Base-by-base conservation (phyloP, 1,140 invertebrate genomes). In the Nylanderia fulva region DNA sequence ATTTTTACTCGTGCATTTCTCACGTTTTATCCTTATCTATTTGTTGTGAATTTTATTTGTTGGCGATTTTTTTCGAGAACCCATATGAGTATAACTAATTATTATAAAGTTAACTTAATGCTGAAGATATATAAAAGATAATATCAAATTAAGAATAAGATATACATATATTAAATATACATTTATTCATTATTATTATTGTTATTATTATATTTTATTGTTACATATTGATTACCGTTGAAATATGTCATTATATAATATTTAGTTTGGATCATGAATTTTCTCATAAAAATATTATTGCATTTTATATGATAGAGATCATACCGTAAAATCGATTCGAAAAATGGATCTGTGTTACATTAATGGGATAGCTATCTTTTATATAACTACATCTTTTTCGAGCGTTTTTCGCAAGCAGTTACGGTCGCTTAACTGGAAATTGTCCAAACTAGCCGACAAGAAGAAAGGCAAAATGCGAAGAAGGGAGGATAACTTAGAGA, bases 361-460 rank as follows among this genome's bases (percentile, higher is more conserved):
- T 76, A 84, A 74, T 64, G 24, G 74, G 33, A 42, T 72, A 63
- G n/a, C n/a, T n/a, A n/a, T n/a, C n/a, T n/a, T 75, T 72, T 72
- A 82, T 52, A 27, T 82, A 56, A 80, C 48, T 80, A 42, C n/a
- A 79, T 18, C 54, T 76, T 58, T 84, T 76, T 39, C 6, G 27
- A 58, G 52, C n/a, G 39, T 69, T 80, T 69, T 54, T 69, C 54
- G 36, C 54, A 4, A 66, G 15, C 36, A 36, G 77, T 80, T 75
- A 74, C 71, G 80, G 75, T 85, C 56, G 56, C 72, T 89, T 69
- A 42, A 48, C 85, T 90, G 88, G 88, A 90, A 90, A 60, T 71
- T 76, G 71, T 90, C 87, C 88, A 90, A 90, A 86, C 61, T 77
- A 45, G 66, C 29, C 72, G 66, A 45, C 54, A 77, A 54, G 64